phyloP scores from a whole-genome alignment of 2,113 vertebrate species.

The Eulemur rufifrons region DNA sequence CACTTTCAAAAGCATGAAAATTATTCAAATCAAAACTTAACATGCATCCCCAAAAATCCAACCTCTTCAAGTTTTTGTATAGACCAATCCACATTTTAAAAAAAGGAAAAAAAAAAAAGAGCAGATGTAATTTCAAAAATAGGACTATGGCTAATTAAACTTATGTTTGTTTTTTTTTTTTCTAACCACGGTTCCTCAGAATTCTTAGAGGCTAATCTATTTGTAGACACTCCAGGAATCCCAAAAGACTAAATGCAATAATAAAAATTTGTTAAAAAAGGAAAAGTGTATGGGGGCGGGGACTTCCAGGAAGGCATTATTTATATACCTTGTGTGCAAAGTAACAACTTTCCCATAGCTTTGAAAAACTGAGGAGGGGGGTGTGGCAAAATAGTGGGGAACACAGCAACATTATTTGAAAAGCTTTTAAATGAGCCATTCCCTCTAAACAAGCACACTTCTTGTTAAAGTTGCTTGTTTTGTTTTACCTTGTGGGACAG shows the following conservation, averaged over 20 bases:
- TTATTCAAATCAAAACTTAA: constrained; percentile 68
- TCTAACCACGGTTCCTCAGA: constrained; percentile 80
- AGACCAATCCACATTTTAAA: constrained; percentile 36
- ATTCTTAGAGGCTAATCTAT: constrained; percentile 79
- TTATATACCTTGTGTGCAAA: constrained; percentile 77
- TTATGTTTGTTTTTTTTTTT: constrained; percentile 68
- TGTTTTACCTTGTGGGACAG: constrained; percentile 67
- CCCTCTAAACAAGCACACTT: constrained; percentile 13
- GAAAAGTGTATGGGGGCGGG: neutral
- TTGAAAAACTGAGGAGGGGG: constrained; percentile 46
- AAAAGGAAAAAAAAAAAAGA: constrained; percentile 37
- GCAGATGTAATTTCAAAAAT: constrained; percentile 80
- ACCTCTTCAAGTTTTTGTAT: constrained; percentile 63
- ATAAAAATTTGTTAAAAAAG: neutral
- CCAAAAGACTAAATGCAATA: constrained; percentile 77
- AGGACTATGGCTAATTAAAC: constrained; percentile 77
- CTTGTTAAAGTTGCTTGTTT: constrained; percentile 40
- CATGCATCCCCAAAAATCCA: neutral
- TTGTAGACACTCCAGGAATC: constrained; percentile 80
- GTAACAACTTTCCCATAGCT: constrained; percentile 61
- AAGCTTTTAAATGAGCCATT: constrained; percentile 64
- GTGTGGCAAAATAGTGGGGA: constrained; percentile 49
- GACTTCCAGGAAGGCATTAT: constrained; percentile 68
- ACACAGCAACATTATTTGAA: constrained; percentile 63
- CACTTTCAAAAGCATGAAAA: constrained; percentile 63